phyloP scores from a whole-genome alignment of 2,797 vertebrate genomes.

The Danio kyathit region DNA sequence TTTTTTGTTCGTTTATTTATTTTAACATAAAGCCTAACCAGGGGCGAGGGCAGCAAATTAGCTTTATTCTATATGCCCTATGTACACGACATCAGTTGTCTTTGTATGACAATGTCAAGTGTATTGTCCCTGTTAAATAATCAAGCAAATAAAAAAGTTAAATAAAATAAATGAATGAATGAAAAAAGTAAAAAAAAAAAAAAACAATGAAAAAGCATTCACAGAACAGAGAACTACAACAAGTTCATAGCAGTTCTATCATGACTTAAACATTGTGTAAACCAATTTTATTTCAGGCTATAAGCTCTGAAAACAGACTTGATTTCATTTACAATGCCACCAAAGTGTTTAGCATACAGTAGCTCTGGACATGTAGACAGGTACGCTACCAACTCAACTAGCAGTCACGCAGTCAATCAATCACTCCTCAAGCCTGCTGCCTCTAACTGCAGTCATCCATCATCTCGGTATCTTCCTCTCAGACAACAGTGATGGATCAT shows the following conservation, averaged over 20 bases:
- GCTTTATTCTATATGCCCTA: too few species aligned
- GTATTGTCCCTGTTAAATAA: too few species aligned
- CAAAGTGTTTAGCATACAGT: conserved; percentile 29
- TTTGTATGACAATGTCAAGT: too few species aligned
- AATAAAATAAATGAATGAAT: too few species aligned
- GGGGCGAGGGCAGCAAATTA: too few species aligned
- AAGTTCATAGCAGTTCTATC: background rate
- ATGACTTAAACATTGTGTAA: background rate
- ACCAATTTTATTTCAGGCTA: background rate
- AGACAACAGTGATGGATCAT: conserved; percentile 77
- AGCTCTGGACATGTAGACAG: conserved; percentile 18
- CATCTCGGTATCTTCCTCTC: conserved; percentile 75
- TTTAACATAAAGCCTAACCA: too few species aligned
- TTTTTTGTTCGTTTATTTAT: too few species aligned
- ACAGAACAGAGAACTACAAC: background rate
- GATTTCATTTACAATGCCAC: conserved; percentile 4
- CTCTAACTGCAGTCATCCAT: conserved; percentile 70
- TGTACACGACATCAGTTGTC: too few species aligned
- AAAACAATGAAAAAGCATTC: too few species aligned
- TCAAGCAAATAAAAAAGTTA: too few species aligned
- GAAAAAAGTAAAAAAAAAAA: too few species aligned
- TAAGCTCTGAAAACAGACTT: conserved; percentile 1
- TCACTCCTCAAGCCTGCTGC: conserved; percentile 36
- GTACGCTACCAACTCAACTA: conserved; percentile 40
- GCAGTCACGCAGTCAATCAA: conserved; percentile 49